These are phyloP conservation scores for Gymnoscopelus braueri DNA, from an alignment of 2,797 vertebrate genomes.

Conservation along the genomic window DNA sequence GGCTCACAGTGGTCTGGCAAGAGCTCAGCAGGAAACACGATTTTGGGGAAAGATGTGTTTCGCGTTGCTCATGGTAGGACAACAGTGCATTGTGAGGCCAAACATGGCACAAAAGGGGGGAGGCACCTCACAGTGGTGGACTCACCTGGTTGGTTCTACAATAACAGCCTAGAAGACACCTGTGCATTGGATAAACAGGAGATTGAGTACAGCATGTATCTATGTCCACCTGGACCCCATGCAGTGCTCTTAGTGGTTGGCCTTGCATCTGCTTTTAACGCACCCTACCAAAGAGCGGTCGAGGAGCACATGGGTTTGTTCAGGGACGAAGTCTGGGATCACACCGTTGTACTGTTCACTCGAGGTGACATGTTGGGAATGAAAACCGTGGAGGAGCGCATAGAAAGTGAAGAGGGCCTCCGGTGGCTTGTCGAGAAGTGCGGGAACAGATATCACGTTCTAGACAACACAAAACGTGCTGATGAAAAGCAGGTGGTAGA, in stretches of 20 bases:
- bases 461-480: constrained; percentile 19
- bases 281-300: neutral
- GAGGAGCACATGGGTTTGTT: constrained; percentile 59
- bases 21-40: constrained; percentile 44
- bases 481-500: constrained; percentile 41
- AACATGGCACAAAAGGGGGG: constrained; percentile 13
- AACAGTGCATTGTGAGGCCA: constrained; percentile 27
- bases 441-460: constrained; percentile 56
- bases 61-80: neutral
- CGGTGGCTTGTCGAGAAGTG: constrained; percentile 57
- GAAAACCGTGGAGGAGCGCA: constrained; percentile 54
- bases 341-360: constrained; percentile 59
- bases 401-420: constrained; percentile 54
- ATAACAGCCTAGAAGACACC: constrained; percentile 39
- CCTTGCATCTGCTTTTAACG: constrained; percentile 12
- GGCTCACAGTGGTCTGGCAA: constrained; percentile 28
- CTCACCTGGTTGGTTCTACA: constrained; percentile 45
- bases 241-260: constrained; percentile 49
- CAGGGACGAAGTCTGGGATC: constrained; percentile 47
- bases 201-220: constrained; percentile 47
- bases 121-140: constrained; percentile 46
- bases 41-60: constrained; percentile 41
- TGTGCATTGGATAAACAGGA: constrained; percentile 51
- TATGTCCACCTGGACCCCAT: constrained; percentile 57
- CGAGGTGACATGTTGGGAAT: constrained; percentile 53